phyloP scores from a whole-genome alignment of 2,113 vertebrate species.

The Collichthys lucidus region DNA sequence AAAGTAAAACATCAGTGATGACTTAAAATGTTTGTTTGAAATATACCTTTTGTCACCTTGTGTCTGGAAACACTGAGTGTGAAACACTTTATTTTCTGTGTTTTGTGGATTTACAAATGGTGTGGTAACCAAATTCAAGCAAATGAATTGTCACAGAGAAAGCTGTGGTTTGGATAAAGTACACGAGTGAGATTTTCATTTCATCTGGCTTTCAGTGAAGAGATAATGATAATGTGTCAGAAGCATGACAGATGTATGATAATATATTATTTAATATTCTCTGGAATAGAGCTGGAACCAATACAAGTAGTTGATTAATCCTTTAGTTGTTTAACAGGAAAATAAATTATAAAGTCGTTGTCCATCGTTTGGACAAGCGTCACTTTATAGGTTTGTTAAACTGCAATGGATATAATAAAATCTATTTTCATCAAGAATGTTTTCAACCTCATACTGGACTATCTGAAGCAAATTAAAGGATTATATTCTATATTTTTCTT shows the following conservation, averaged over 20 bases:
- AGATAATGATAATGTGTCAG: background rate
- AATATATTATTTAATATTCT: background rate
- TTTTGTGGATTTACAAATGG: background rate
- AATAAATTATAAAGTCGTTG: background rate
- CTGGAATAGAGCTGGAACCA: background rate
- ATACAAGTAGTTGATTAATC: background rate
- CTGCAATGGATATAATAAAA: background rate
- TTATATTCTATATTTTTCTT: background rate
- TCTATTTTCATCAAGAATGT: background rate
- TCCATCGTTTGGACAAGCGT: background rate
- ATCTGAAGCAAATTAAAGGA: background rate
- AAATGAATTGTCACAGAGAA: background rate
- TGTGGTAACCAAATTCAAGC: background rate
- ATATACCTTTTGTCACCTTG: background rate
- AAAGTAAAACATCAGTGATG: background rate
- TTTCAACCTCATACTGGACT: background rate
- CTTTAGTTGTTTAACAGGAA: background rate
- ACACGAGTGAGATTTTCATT: background rate
- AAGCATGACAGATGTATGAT: background rate
- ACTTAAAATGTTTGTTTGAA: background rate
- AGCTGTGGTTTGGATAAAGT: background rate
- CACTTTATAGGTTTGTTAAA: background rate
- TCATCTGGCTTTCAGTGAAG: background rate
- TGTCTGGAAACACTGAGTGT: background rate
- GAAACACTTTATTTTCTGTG: slow-evolving; percentile 6